A percentile compares a stretch with the other conserved stretches of the same genome.
Conservation (phyloP, 2,888 invertebrate species). For the Theodoxus fluviatilis region DNA sequence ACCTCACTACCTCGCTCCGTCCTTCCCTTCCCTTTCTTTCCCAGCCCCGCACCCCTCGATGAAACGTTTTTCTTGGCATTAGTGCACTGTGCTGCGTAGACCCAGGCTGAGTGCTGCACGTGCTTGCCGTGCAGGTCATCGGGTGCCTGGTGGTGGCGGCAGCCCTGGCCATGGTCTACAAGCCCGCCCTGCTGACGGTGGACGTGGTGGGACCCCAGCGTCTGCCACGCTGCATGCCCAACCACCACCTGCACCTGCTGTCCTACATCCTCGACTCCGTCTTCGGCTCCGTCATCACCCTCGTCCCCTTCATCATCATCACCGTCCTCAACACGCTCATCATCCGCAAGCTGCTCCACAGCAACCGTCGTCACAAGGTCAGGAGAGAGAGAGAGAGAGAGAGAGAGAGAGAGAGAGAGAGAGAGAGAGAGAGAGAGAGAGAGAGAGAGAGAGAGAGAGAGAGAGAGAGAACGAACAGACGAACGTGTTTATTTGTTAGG, state of each 20-base stretch:
- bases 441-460: slow-evolving; percentile 22
- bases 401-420: slow-evolving; percentile 20
- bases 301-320: slow-evolving; percentile 52
- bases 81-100: too few relatives aligned
- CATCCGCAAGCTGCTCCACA: slow-evolving; percentile 39
- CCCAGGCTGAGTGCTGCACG: too few relatives aligned
- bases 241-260: slow-evolving; percentile 34
- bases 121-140: too few relatives aligned
- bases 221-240: slow-evolving; percentile 39
- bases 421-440: slow-evolving; percentile 22
- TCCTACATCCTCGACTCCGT: slow-evolving; percentile 53
- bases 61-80: too few relatives aligned
- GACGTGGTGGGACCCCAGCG: slow-evolving; percentile 29
- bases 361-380: slow-evolving; percentile 39
- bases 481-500: too few relatives aligned
- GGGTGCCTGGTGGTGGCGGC: slow-evolving; percentile 39
- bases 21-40: too few relatives aligned
- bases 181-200: slow-evolving; percentile 52
- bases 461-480: too few relatives aligned
- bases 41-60: too few relatives aligned
- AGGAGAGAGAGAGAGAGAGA: too few relatives aligned
- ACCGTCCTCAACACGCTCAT: slow-evolving; percentile 50
- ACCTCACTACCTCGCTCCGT: too few relatives aligned
- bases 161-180: slow-evolving; percentile 47
- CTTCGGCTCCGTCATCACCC: slow-evolving; percentile 46